Conservation (phyloP, 2,888 invertebrate genomes). For the Notocelia uddmanniana region DNA sequence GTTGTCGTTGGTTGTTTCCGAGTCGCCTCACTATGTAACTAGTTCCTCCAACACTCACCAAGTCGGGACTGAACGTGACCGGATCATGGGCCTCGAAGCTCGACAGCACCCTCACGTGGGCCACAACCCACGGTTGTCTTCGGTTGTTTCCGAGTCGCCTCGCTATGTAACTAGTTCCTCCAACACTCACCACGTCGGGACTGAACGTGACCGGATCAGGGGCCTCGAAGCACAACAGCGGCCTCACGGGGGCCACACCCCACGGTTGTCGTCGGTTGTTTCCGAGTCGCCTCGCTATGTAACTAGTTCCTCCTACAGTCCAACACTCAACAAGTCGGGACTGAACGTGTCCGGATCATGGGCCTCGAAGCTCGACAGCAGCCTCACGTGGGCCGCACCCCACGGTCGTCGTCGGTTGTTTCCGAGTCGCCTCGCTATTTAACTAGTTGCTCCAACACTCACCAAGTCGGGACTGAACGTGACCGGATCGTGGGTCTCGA, state of each 20-base stretch:
- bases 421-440: not conserved
- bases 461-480: slow-evolving; percentile 78
- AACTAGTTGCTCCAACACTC: slow-evolving; percentile 48
- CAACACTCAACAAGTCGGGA: slow-evolving; percentile 47
- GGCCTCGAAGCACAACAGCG: slow-evolving; percentile 68
- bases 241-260: slow-evolving; percentile 61
- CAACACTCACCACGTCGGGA: slow-evolving; percentile 72
- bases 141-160: not conserved
- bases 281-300: slow-evolving; percentile 70
- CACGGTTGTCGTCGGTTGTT: slow-evolving; percentile 74
- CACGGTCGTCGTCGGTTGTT: not conserved
- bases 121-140: not conserved
- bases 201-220: slow-evolving; percentile 74
- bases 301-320: slow-evolving; percentile 47
- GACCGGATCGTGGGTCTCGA: slow-evolving; percentile 71
- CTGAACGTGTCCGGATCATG: not conserved
- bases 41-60: slow-evolving; percentile 48
- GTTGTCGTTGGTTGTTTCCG: slow-evolving; percentile 79
- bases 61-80: not conserved
- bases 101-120: too few relatives aligned
- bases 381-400: too few relatives aligned
- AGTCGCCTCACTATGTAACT: slow-evolving; percentile 62
- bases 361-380: not conserved
- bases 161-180: not conserved
- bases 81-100: not conserved